These are phyloP conservation scores for Aptenodytes forsteri DNA, from an alignment of 2,113 vertebrate genomes.

Conservation along the genomic window DNA sequence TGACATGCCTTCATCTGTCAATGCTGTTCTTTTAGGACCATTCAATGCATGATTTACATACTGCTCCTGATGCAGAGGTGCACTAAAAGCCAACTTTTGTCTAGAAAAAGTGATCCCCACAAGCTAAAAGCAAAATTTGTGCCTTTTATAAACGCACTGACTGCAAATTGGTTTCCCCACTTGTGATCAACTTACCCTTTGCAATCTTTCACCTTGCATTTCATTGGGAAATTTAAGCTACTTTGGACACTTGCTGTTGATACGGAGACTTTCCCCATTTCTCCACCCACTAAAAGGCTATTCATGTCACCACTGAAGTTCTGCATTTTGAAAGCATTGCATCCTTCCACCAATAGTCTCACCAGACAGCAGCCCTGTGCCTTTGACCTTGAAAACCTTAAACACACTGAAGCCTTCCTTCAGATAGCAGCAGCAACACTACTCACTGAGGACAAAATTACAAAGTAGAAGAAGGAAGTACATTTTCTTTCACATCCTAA, in stretches of 20 bases:
- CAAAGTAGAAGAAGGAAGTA: not conserved
- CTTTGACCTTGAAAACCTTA: not conserved
- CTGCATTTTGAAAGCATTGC: not conserved
- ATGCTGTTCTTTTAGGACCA: rapidly evolving
- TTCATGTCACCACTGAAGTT: not conserved
- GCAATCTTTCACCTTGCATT: not conserved
- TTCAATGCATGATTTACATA: not conserved
- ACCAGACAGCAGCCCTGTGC: not conserved
- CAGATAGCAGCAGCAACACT: not conserved
- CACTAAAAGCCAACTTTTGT: not conserved
- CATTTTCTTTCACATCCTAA: not conserved
- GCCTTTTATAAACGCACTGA: not conserved
- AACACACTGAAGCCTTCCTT: not conserved
- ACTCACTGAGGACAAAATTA: not conserved
- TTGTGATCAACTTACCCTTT: not conserved
- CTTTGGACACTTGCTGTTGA: not conserved
- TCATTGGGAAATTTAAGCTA: not conserved
- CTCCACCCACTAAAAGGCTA: not conserved
- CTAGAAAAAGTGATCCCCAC: not conserved
- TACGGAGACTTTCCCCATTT: not conserved
- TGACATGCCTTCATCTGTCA: not conserved
- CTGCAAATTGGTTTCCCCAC: not conserved
- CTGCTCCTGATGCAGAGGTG: not conserved
- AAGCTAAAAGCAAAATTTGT: not conserved
- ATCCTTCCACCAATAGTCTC: not conserved